A percentile compares a stretch with the other conserved stretches of the same genome.
These are phyloP conservation scores for Aphaenogaster rudis DNA, from an alignment of 1,140 invertebrate species.

Conservation along the genomic window DNA sequence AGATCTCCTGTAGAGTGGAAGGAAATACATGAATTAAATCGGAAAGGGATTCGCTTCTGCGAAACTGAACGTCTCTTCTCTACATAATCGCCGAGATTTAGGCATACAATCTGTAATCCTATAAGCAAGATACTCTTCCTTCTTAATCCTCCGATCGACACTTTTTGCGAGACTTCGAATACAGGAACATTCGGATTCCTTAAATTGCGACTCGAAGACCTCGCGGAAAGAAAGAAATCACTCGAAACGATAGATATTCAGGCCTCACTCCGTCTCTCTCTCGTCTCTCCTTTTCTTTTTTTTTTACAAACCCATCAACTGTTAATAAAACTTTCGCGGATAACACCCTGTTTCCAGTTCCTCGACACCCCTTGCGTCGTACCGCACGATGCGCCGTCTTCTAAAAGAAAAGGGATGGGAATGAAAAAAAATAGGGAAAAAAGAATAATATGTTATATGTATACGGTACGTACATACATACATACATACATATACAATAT, in stretches of 20 bases:
- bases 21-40: slow-evolving; percentile 1
- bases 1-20: not conserved
- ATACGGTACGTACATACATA: slow-evolving; percentile 39
- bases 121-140: not conserved
- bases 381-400: not conserved
- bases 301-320: slow-evolving; percentile 54
- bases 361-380: slow-evolving; percentile 17
- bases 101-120: not conserved
- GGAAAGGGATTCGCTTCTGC: not conserved
- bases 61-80: not conserved
- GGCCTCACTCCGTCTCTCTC: not conserved
- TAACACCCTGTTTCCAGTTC: slow-evolving; percentile 71
- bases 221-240: not conserved
- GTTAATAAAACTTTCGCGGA: slow-evolving; percentile 39
- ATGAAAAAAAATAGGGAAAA: slow-evolving; percentile 21
- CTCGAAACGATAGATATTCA: slow-evolving; percentile 18
- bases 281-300: not conserved
- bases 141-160: not conserved
- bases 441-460: slow-evolving; percentile 55
- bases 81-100: not conserved
- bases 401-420: not conserved
- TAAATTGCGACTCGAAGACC: not conserved
- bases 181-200: not conserved
- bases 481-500: slow-evolving; percentile 33
- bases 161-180: not conserved